These are phyloP conservation scores for Burhinus oedicnemus DNA, from an alignment of 2,113 vertebrate species.

Conservation along the genomic window DNA sequence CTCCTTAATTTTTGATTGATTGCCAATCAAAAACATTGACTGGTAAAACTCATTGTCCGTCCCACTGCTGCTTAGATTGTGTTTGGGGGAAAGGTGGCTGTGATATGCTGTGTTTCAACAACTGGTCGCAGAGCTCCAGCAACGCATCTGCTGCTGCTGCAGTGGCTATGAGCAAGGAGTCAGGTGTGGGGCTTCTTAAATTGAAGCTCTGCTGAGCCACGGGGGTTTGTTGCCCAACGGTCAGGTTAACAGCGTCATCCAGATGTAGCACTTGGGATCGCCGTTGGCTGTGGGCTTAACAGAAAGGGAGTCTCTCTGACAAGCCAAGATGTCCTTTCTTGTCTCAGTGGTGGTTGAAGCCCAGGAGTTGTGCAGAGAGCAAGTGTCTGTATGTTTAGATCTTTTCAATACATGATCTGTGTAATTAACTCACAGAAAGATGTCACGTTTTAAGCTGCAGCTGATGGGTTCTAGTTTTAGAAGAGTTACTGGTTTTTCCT, in stretches of 20 bases:
- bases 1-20: neutral
- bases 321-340: neutral
- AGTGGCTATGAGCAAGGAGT: neutral
- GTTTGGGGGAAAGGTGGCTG: neutral
- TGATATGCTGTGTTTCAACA: neutral
- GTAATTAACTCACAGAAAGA: neutral
- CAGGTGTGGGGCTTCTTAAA: neutral
- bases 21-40: neutral
- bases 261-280: neutral
- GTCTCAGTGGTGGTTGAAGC: neutral
- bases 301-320: neutral
- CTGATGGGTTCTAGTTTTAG: neutral
- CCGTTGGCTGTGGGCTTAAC: neutral
- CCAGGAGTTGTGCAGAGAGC: neutral
- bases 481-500: neutral
- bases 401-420: neutral
- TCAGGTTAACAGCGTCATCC: neutral
- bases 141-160: rapidly evolving
- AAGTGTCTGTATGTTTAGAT: neutral
- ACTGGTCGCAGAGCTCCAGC: neutral
- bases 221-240: neutral
- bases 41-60: neutral
- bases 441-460: neutral
- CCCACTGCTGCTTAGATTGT: neutral
- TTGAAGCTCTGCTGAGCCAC: neutral